Conservation (phyloP, 2,797 vertebrate species). For the Podargus strigoides region DNA sequence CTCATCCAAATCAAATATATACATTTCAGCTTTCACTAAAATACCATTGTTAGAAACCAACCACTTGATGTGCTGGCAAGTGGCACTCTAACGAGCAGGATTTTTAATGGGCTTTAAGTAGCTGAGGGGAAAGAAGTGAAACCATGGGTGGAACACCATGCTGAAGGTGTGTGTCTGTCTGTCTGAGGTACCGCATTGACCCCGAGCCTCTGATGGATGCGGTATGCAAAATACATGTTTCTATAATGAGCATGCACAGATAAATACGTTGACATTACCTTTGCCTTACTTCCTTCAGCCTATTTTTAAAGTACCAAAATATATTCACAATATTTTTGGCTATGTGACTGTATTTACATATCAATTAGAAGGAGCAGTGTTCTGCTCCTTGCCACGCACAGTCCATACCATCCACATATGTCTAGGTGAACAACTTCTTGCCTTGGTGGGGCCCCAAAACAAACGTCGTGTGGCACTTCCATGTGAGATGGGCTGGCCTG, state of each 20-base stretch:
- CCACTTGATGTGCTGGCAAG: not conserved
- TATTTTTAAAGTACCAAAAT: not conserved
- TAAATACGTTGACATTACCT: not conserved
- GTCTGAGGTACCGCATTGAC: not conserved
- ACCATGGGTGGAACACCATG: not conserved
- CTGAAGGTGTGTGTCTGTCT: not conserved
- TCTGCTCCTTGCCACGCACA: not conserved
- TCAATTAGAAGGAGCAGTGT: not conserved
- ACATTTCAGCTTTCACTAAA: constrained; percentile 10
- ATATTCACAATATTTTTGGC: not conserved
- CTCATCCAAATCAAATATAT: constrained; percentile 38
- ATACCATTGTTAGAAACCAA: not conserved
- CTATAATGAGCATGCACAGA: not conserved
- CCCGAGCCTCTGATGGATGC: not conserved
- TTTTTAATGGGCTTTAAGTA: constrained; percentile 15
- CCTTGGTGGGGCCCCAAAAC: not conserved
- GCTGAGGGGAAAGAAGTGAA: not conserved
- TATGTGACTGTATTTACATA: not conserved
- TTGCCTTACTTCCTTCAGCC: not conserved
- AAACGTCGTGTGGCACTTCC: not conserved
- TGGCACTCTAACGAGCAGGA: not conserved
- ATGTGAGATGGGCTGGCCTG: not conserved
- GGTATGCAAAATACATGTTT: not conserved
- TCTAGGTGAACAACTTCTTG: not conserved
- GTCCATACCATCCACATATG: not conserved